Percentiles rank a stretch among this genome's conserved stretches.
phyloP scores from a whole-genome alignment of 2,113 vertebrate genomes.

The Melanocharis versteri region DNA sequence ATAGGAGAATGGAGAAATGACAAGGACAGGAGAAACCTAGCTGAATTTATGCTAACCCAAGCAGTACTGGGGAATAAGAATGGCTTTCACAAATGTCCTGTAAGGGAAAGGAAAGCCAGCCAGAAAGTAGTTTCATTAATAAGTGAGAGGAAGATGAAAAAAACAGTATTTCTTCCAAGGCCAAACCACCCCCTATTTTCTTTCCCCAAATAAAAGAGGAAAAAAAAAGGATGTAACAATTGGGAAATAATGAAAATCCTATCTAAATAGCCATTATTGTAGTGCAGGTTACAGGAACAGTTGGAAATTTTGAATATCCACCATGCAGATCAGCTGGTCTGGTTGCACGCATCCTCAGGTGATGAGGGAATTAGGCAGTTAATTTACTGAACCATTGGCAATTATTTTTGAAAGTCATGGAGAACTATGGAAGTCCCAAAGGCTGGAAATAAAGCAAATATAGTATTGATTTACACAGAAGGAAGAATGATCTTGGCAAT shows the following conservation, averaged over 20 bases:
- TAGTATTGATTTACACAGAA: constrained; percentile 59
- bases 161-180: neutral
- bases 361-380: constrained; percentile 47
- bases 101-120: neutral
- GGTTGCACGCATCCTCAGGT: neutral
- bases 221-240: neutral
- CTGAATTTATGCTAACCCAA: neutral
- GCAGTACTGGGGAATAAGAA: neutral
- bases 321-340: neutral
- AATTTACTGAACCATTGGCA: constrained; percentile 48
- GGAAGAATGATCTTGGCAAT: constrained; percentile 52
- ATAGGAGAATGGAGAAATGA: neutral
- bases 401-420: constrained; percentile 62
- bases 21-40: neutral
- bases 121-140: neutral
- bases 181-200: neutral
- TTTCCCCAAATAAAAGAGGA: neutral
- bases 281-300: neutral
- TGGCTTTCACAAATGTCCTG: neutral
- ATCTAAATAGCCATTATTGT: neutral
- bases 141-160: neutral
- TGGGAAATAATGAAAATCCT: neutral
- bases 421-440: constrained; percentile 48
- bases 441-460: constrained; percentile 55
- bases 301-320: constrained; percentile 13